Percentiles rank a stretch among this genome's conserved stretches.
These are phyloP conservation scores for Drosophila rufa DNA, from an alignment of 1,140 invertebrate genomes.

Conservation along the genomic window DNA sequence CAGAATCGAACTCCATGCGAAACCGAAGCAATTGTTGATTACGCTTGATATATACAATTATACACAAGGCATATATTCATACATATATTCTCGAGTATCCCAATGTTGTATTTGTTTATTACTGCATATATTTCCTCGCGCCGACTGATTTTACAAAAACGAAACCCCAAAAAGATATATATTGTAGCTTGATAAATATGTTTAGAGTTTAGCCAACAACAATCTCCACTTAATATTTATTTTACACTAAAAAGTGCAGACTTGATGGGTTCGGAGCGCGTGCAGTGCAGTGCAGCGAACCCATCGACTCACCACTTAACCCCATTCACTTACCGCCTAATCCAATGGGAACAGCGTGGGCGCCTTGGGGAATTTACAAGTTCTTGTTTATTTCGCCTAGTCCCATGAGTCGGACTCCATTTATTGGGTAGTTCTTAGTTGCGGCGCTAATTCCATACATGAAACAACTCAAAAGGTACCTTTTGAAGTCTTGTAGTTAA, in stretches of 20 bases:
- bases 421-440: slow-evolving; percentile 59
- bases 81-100: slow-evolving; percentile 43
- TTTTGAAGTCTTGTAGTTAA: slow-evolving; percentile 69
- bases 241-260: slow-evolving; percentile 31
- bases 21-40: slow-evolving; percentile 75
- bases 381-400: slow-evolving; percentile 20
- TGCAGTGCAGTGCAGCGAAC: slow-evolving; percentile 46
- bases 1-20: slow-evolving; percentile 48
- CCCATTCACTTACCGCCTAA: slow-evolving; percentile 8
- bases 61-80: slow-evolving; percentile 36
- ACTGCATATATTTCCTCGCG: slow-evolving; percentile 44
- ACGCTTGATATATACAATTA: slow-evolving; percentile 75
- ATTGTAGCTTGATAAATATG: slow-evolving; percentile 47
- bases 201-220: slow-evolving; percentile 58
- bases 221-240: slow-evolving; percentile 61
- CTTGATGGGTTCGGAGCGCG: slow-evolving; percentile 12
- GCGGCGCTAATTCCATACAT: slow-evolving; percentile 61
- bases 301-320: slow-evolving; percentile 41
- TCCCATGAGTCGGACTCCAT: slow-evolving; percentile 10
- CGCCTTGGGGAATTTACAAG: slow-evolving; percentile 14
- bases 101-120: slow-evolving; percentile 49
- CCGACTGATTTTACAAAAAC: slow-evolving; percentile 61
- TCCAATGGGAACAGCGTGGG: background rate
- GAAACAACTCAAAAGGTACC: slow-evolving; percentile 42
- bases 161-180: slow-evolving; percentile 43